Evolutionary conservation across 2,797 vertebrate species (phyloP).

Genomic region (Pantherophis vulpinus): DNA sequence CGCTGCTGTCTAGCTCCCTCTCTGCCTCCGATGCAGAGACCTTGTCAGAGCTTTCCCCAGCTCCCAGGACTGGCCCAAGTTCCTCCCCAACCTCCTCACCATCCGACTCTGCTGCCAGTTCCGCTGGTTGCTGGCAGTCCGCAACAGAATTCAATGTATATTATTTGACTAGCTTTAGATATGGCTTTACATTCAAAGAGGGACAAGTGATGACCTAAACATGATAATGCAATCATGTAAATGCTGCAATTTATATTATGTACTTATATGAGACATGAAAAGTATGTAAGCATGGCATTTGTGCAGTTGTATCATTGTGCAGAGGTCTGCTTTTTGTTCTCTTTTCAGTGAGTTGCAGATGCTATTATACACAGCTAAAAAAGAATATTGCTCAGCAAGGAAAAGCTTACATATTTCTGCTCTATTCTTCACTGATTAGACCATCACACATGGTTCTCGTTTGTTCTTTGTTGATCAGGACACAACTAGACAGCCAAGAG

Average conservation of each 20-base stretch:
- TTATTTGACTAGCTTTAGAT: background rate
- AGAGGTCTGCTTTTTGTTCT: background rate
- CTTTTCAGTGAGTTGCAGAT: background rate
- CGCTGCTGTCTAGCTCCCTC: too few relatives aligned
- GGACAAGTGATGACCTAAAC: background rate
- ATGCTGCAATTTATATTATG: background rate
- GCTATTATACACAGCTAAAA: background rate
- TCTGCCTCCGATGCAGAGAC: too few relatives aligned
- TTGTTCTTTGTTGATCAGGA: background rate
- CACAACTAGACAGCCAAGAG: background rate
- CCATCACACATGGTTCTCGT: background rate
- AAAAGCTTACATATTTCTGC: background rate
- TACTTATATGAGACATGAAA: background rate
- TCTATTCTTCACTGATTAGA: too few relatives aligned
- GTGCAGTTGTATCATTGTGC: background rate
- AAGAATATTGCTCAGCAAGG: background rate
- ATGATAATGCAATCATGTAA: background rate
- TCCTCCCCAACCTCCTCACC: too few relatives aligned
- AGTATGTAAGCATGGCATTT: background rate
- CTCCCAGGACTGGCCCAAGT: too few relatives aligned
- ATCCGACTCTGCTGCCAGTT: too few relatives aligned
- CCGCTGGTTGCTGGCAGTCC: too few relatives aligned
- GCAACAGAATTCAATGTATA: too few relatives aligned
- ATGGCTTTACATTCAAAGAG: background rate
- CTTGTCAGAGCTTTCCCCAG: too few relatives aligned